Evolutionary conservation across 2,797 vertebrate species (phyloP).

Genomic region (Nyctalus aviator): DNA sequence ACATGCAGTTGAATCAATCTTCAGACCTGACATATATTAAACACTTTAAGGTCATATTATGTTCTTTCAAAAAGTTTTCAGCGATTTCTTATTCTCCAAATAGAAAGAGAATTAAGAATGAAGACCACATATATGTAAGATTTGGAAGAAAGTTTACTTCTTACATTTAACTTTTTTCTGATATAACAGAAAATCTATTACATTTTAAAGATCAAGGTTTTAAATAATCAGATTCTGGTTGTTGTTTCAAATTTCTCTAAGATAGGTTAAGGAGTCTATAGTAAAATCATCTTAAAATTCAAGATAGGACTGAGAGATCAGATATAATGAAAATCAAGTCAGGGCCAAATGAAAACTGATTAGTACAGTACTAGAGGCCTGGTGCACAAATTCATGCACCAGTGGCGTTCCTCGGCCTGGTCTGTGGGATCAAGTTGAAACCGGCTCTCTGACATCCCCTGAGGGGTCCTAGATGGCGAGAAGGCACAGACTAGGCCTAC

Average conservation of each 20-base stretch:
- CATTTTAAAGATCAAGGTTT: slow-evolving; percentile 10
- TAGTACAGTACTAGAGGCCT: neutral
- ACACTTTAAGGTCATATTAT: neutral
- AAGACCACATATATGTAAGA: neutral
- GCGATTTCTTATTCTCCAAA: neutral
- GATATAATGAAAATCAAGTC: neutral
- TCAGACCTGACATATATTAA: neutral
- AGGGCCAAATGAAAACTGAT: neutral
- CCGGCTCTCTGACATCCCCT: no score
- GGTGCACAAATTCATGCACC: no score
- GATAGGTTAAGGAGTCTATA: slow-evolving; percentile 4
- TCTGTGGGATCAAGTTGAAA: no score
- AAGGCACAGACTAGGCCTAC: no score
- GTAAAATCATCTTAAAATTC: neutral
- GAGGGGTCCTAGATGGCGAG: no score
- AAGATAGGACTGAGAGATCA: neutral
- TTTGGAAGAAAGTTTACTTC: neutral
- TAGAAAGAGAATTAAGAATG: neutral
- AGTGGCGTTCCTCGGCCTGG: no score
- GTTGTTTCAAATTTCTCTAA: slow-evolving; percentile 1
- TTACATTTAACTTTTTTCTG: neutral
- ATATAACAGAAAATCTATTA: slow-evolving; percentile 20
- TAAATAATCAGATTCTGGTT: slow-evolving; percentile 37
- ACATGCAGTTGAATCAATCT: neutral
- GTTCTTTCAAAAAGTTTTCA: neutral